phyloP scores from a whole-genome alignment of 35 echinoderm and acorn worm species.

The Diadema setosum region DNA sequence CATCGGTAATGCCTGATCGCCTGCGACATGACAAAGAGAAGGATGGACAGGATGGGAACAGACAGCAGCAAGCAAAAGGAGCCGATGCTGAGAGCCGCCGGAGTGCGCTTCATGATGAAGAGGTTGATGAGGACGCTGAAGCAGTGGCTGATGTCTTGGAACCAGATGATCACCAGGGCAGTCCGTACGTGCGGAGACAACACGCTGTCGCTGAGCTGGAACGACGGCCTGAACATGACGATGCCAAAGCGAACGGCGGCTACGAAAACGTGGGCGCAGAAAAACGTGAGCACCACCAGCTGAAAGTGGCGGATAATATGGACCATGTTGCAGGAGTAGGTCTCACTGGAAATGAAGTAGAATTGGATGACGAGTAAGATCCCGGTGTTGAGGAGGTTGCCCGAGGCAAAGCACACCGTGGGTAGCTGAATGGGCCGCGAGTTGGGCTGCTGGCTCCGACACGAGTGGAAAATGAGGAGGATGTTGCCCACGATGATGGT shows the following conservation, averaged over 20 bases:
- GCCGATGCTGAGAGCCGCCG: not conserved
- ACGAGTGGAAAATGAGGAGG: not conserved
- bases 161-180: not conserved
- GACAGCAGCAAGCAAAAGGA: not conserved
- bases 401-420: not conserved
- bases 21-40: not conserved
- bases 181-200: not conserved
- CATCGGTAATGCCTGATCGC: not conserved
- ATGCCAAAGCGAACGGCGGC: not conserved
- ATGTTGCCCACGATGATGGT: not conserved
- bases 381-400: not conserved
- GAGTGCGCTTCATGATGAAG: not conserved
- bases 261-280: not conserved
- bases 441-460: not conserved
- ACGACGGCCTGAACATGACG: not conserved
- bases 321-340: not conserved
- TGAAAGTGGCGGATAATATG: not conserved
- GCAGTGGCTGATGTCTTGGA: not conserved
- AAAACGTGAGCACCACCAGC: not conserved
- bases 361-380: not conserved
- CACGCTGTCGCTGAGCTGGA: not conserved
- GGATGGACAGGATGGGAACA: not conserved
- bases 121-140: not conserved
- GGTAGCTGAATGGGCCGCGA: not conserved
- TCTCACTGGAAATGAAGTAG: not conserved